Evolutionary conservation across 2,113 vertebrate species (phyloP).

Genomic region (Corythaeola cristata): DNA sequence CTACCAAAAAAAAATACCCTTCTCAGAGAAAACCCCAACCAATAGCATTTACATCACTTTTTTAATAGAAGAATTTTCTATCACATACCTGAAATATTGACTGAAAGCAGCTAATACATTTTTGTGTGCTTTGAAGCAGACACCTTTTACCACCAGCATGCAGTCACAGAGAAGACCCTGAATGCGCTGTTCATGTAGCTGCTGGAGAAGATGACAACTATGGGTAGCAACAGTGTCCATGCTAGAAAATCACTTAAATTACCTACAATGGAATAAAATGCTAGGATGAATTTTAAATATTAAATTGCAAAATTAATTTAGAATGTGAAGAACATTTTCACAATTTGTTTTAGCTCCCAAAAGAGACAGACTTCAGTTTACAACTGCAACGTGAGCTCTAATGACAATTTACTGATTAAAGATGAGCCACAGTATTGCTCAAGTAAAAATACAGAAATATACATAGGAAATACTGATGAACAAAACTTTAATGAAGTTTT

Average conservation of each 20-base stretch:
- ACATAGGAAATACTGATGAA: not conserved
- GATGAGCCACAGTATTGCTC: not conserved
- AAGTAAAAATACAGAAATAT: not conserved
- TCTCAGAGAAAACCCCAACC: not conserved
- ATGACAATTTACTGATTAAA: not conserved
- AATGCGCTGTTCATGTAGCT: slow-evolving; percentile 95
- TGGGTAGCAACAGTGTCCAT: slow-evolving; percentile 91
- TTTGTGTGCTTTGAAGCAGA: slow-evolving; percentile 98
- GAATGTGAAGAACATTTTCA: not conserved
- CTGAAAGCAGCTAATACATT: slow-evolving; percentile 97
- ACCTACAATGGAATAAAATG: slow-evolving; percentile 32
- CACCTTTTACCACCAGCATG: slow-evolving; percentile 94
- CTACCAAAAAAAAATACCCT: not conserved
- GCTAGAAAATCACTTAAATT: slow-evolving; percentile 55
- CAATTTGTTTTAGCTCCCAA: not conserved
- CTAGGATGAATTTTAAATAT: not conserved
- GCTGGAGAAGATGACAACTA: slow-evolving; percentile 95
- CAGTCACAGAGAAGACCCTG: slow-evolving; percentile 97
- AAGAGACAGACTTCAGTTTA: not conserved
- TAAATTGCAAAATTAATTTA: not conserved
- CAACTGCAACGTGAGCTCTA: not conserved
- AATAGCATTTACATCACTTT: not conserved
- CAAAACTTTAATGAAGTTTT: not conserved
- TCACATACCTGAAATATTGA: slow-evolving; percentile 90
- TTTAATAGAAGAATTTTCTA: not conserved